Evolutionary conservation across 2,797 vertebrate species (phyloP), one percentile per base, ranked within the genome.

Genomic region (Trichosurus vulpecula): DNA sequence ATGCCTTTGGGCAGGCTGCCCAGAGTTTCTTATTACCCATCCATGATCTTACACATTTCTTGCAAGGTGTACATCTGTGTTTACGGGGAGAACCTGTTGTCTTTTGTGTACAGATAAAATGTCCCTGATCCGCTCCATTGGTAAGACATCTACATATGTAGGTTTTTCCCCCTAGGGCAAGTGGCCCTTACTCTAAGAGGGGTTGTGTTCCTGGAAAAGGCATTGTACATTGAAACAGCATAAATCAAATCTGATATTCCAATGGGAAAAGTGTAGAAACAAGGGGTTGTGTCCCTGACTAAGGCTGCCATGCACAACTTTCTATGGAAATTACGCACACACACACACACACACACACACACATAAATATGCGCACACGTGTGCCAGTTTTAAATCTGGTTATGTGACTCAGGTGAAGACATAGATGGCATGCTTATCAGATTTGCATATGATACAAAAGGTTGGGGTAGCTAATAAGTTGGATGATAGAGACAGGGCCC

Each of bases 241-340:
- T 95, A 90, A 66, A 74, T 95, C 90, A 91, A 94, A 96, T 96
- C 92, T 90, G 94, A 94, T 96, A 96, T 92, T 95, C 92, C 92
- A 51, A 6, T 81, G 41, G 93, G 90, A 95, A 91, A 3, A 54
- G 54, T 19, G 35, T 55, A 54, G 94, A 47, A 81, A 47, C 61
- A n/a, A 25, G 74, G 47, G 8, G 41, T 57, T 58, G 58, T 90
- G 41, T 52, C 92, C 89, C 58, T 97, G 93, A 52, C 94, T 35
- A 53, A 96, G 93, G 95, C 81, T 51, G 54, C 2, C 14, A 95
- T 57, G 91, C 35, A 94, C n/a, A 19, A n/a, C 95, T 29, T 91
- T 96, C 56, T 52, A 25, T 93, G 91, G 58, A 94, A 97, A 95
- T 57, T 93, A 95, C 96, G 3, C 19, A 5, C 35, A 4, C 10